Conservation (phyloP, 2,888 invertebrate genomes). For the Drosophila birchii region DNA sequence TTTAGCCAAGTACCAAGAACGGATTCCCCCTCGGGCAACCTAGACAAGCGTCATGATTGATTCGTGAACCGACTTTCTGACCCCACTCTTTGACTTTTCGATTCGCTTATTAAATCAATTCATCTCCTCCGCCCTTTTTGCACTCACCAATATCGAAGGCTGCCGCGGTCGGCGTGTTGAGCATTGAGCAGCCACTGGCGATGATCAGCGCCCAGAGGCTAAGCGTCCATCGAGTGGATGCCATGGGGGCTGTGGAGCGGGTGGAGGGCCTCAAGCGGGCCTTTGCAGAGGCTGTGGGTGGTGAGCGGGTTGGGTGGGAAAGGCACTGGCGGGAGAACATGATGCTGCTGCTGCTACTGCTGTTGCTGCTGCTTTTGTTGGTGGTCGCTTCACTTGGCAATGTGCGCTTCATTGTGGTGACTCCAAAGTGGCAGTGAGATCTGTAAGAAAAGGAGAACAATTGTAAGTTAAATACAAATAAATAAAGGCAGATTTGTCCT, state of each 20-base stretch:
- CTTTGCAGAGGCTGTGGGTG: conserved; percentile 44
- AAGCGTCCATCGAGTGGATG: conserved; percentile 55
- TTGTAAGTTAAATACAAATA: neutral
- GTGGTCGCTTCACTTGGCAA: conserved; percentile 39
- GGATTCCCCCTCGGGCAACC: neutral
- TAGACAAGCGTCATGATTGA: conserved; percentile 12
- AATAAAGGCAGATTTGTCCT: neutral
- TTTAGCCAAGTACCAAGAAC: conserved; percentile 16
- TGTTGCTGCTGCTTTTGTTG: conserved; percentile 55
- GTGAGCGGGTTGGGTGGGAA: conserved; percentile 64
- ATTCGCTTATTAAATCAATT: conserved; percentile 14
- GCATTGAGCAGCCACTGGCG: conserved; percentile 73
- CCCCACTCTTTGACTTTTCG: conserved; percentile 9
- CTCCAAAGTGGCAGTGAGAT: conserved; percentile 52
- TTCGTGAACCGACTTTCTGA: conserved; percentile 1
- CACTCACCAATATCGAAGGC: conserved; percentile 83
- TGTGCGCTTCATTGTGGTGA: conserved; percentile 54
- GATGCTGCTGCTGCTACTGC: conserved; percentile 56
- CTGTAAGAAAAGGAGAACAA: conserved; percentile 33
- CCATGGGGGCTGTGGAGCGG: conserved; percentile 39
- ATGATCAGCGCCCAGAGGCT: conserved; percentile 73
- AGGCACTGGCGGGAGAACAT: conserved; percentile 84
- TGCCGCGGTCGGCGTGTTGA: conserved; percentile 69
- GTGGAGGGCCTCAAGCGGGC: conserved; percentile 43
- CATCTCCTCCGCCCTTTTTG: neutral